A percentile compares a stretch with the other conserved stretches of the same genome.
phyloP scores from a whole-genome alignment of 2,888 invertebrate species.

The Lucinisca nassula region DNA sequence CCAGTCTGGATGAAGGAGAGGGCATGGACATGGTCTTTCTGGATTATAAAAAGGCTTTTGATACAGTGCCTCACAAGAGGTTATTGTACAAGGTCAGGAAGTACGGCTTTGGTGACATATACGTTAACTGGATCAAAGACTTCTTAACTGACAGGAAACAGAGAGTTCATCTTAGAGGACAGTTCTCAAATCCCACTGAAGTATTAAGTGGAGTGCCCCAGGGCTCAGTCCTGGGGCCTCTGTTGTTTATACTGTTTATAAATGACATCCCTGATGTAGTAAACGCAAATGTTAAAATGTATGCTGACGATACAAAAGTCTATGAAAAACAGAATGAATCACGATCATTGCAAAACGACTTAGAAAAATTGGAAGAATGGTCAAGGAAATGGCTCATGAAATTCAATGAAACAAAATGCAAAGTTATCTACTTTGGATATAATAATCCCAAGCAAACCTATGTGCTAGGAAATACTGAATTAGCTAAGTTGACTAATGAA shows the following conservation, averaged over 20 bases:
- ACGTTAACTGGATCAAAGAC: background rate
- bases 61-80: background rate
- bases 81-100: background rate
- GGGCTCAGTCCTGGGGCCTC: background rate
- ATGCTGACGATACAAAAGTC: background rate
- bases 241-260: background rate
- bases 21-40: background rate
- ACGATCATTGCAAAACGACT: background rate
- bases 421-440: background rate
- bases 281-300: background rate
- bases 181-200: background rate
- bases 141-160: background rate
- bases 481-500: background rate
- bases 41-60: background rate
- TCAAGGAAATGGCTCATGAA: background rate
- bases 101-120: background rate
- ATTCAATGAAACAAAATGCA: background rate
- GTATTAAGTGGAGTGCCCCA: background rate
- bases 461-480: background rate
- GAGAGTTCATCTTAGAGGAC: background rate
- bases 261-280: background rate
- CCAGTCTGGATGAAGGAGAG: background rate
- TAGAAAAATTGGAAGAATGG: background rate
- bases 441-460: background rate
- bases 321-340: background rate